A percentile compares a stretch with the other conserved stretches of the same genome.
These are phyloP conservation scores for Oncorhynchus gorbuscha DNA, from an alignment of 2,113 vertebrate species.

Conservation along the genomic window DNA sequence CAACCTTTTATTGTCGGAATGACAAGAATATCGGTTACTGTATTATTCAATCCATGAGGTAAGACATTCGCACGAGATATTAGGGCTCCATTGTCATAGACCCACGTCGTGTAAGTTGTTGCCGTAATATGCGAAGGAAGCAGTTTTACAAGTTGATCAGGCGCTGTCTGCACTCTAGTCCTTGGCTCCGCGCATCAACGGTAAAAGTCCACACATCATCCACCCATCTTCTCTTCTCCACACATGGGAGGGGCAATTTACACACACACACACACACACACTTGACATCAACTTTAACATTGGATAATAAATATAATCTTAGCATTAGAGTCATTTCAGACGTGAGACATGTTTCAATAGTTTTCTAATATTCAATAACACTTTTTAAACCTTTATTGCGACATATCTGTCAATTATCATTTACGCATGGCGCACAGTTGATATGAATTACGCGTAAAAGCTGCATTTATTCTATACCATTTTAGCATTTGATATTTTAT, in stretches of 20 bases:
- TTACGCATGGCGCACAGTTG: too few species aligned
- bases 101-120: slow-evolving; percentile 2
- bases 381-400: too few species aligned
- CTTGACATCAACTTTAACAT: too few species aligned
- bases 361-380: too few species aligned
- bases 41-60: slow-evolving; percentile 20
- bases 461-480: too few species aligned
- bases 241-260: slow-evolving; percentile 32
- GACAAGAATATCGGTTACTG: slow-evolving; percentile 14
- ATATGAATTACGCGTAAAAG: too few species aligned
- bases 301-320: too few species aligned
- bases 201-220: slow-evolving; percentile 20
- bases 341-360: too few species aligned
- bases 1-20: background rate
- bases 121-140: slow-evolving; percentile 11
- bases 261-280: too few species aligned
- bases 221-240: slow-evolving; percentile 17
- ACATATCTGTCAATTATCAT: too few species aligned
- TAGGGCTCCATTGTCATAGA: slow-evolving; percentile 44
- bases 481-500: too few species aligned
- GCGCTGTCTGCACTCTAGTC: slow-evolving; percentile 1
- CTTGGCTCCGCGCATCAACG: background rate
- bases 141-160: background rate
- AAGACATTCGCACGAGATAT: slow-evolving; percentile 13
- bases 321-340: too few species aligned